Evolutionary conservation across 2,888 invertebrate species (phyloP).

Genomic region (Lamproptera curius): DNA sequence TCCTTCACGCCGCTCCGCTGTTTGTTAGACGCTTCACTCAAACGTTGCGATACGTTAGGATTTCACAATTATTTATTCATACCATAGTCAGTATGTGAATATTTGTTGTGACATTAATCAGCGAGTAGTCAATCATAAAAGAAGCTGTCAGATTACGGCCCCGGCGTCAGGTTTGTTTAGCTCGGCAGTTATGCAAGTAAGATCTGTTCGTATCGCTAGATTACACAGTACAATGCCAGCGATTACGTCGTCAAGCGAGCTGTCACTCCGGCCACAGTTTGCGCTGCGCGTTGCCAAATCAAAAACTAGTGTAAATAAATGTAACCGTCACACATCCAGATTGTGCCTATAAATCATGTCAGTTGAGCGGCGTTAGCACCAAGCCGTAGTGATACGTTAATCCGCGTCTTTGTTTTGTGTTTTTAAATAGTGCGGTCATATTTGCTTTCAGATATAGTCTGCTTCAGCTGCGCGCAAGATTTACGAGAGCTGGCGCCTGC

Average conservation of each 20-base stretch:
- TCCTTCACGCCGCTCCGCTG: constrained; percentile 29
- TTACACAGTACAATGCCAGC: constrained; percentile 70
- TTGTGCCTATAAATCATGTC: constrained; percentile 71
- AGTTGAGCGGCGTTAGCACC: constrained; percentile 54
- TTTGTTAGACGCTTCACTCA: constrained; percentile 41
- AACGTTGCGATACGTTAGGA: constrained; percentile 41
- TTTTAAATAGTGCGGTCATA: constrained; percentile 76
- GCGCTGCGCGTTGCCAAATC: constrained; percentile 66
- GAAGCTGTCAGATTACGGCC: constrained; percentile 66
- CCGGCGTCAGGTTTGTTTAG: constrained; percentile 59
- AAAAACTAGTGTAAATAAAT: constrained; percentile 62
- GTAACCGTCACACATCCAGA: constrained; percentile 57
- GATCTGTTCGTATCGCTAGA: constrained; percentile 67
- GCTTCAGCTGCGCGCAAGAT: constrained; percentile 66
- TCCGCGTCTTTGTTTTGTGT: constrained; percentile 74
- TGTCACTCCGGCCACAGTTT: constrained; percentile 53
- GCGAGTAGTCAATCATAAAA: constrained; percentile 62
- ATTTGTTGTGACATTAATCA: constrained; percentile 19
- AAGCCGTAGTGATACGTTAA: constrained; percentile 69
- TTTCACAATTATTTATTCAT: constrained; percentile 57
- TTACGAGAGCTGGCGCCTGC: constrained; percentile 70
- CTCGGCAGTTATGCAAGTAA: constrained; percentile 70
- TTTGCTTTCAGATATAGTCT: constrained; percentile 74
- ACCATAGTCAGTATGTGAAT: constrained; percentile 46
- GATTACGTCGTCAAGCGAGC: constrained; percentile 69